phyloP scores from a whole-genome alignment of 2,113 vertebrate genomes.

The Zapornia atra region DNA sequence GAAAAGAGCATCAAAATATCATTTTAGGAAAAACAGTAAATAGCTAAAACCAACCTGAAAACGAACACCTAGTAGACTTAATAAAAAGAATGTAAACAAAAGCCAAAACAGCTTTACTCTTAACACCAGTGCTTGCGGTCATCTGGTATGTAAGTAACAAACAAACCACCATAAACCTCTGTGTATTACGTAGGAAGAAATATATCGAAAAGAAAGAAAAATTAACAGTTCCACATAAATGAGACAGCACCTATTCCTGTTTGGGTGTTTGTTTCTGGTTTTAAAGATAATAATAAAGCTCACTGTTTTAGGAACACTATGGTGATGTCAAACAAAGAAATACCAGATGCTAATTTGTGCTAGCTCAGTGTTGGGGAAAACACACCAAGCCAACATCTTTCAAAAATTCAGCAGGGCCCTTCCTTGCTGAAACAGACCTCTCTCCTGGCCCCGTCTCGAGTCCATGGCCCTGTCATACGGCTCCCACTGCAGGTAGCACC shows the following conservation, averaged over 20 bases:
- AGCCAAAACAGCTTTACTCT: neutral
- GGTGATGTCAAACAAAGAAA: neutral
- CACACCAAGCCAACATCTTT: neutral
- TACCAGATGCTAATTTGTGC: neutral
- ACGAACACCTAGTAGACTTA: neutral
- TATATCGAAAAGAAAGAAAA: neutral
- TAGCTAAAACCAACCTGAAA: slow-evolving; percentile 13
- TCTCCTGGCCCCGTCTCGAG: neutral
- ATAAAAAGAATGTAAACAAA: neutral
- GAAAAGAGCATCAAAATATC: neutral
- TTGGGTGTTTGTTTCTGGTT: neutral
- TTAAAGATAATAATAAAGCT: neutral
- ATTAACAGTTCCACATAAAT: neutral
- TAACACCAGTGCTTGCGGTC: neutral
- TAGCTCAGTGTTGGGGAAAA: neutral
- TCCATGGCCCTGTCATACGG: accelerated
- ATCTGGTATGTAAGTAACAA: neutral
- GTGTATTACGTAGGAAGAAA: neutral
- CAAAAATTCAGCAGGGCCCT: neutral
- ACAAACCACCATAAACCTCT: neutral
- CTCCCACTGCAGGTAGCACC: accelerated
- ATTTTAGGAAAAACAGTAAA: slow-evolving; percentile 24
- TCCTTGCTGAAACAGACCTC: neutral
- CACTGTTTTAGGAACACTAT: neutral
- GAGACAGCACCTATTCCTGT: neutral